Evolutionary conservation across 2,797 vertebrate species (phyloP).

Genomic region (Allobates femoralis): DNA sequence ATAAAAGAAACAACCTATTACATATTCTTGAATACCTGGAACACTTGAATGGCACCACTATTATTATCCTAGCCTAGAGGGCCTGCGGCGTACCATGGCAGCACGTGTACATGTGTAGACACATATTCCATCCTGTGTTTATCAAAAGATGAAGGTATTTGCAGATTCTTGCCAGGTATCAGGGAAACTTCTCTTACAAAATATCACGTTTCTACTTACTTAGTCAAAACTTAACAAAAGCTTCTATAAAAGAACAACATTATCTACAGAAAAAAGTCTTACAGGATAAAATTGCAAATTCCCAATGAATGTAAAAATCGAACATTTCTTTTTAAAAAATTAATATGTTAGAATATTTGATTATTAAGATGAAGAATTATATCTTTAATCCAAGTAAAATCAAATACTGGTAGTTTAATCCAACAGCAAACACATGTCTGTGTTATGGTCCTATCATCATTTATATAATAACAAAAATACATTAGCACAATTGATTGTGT

Average conservation of each 20-base stretch:
- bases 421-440: too few relatives aligned
- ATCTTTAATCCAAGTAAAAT: too few relatives aligned
- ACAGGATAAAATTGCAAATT: not conserved
- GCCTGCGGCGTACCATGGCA: not conserved
- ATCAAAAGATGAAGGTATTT: conserved; percentile 1
- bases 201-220: not conserved
- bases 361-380: too few relatives aligned
- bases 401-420: too few relatives aligned
- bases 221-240: not conserved
- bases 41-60: not conserved
- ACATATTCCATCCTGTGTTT: conserved; percentile 28
- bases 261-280: conserved; percentile 28
- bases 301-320: not conserved
- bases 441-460: too few relatives aligned
- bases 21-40: not conserved
- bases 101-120: conserved; percentile 28
- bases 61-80: not conserved
- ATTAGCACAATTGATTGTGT: too few relatives aligned
- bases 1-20: not conserved
- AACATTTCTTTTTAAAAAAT: not conserved
- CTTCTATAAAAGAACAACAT: conserved; percentile 9
- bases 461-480: too few relatives aligned
- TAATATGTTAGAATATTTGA: not conserved
- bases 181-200: conserved; percentile 33
- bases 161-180: conserved; percentile 32